These are phyloP conservation scores for Micromesistius poutassou DNA, from an alignment of 2,797 vertebrate genomes.

Conservation along the genomic window DNA sequence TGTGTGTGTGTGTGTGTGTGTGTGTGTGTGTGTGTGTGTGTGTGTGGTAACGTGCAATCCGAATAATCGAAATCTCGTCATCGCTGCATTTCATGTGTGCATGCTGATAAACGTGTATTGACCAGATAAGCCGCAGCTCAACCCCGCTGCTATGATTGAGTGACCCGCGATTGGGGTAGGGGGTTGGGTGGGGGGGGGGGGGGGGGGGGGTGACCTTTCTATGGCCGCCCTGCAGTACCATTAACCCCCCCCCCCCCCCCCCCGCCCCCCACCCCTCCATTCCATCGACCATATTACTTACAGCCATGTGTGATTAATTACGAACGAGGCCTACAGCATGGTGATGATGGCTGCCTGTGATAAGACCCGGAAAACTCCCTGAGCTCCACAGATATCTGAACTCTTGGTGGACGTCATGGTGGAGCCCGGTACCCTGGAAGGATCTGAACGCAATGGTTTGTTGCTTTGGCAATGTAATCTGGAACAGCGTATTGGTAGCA, in stretches of 20 bases:
- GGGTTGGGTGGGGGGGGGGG: not conserved
- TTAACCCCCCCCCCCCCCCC: not conserved
- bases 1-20: no score
- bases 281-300: slow-evolving; percentile 51
- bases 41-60: not conserved
- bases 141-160: not conserved
- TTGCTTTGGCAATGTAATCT: slow-evolving; percentile 46
- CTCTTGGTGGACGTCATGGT: not conserved
- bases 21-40: no score
- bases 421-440: not conserved
- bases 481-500: not conserved
- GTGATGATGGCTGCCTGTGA: slow-evolving; percentile 39
- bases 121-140: not conserved
- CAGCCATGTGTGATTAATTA: slow-evolving; percentile 62
- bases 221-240: not conserved
- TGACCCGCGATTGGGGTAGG: not conserved
- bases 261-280: not conserved
- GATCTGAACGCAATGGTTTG: not conserved
- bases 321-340: slow-evolving; percentile 45
- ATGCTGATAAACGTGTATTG: slow-evolving; percentile 3
- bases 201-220: not conserved
- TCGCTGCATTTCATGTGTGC: not conserved
- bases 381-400: not conserved
- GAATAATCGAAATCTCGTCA: slow-evolving; percentile 2
- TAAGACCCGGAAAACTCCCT: slow-evolving; percentile 37